Conservation (phyloP, 2,888 invertebrate genomes). For the Cosmopolites sordidus region DNA sequence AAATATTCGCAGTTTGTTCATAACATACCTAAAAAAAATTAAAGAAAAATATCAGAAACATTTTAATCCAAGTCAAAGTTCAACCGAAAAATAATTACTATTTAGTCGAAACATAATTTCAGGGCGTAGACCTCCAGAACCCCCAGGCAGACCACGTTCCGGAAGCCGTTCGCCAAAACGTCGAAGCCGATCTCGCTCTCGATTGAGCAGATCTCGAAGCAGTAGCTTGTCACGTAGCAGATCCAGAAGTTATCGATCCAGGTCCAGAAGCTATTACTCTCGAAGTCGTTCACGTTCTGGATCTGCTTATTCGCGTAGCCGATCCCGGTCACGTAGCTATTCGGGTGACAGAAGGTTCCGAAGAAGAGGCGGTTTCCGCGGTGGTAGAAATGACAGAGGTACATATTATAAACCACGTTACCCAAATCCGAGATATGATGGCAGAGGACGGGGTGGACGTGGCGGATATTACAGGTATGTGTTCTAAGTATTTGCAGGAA, state of each 20-base stretch:
- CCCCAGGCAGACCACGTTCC: conserved; percentile 49
- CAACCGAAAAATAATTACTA: too few relatives aligned
- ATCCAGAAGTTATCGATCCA: conserved; percentile 49
- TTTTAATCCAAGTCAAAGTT: too few relatives aligned
- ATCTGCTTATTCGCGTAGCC: conserved; percentile 23
- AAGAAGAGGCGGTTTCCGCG: conserved; percentile 44
- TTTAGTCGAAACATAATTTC: too few relatives aligned
- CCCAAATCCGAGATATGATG: conserved; percentile 57
- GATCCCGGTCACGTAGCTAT: conserved; percentile 48
- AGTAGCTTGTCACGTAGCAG: conserved; percentile 52
- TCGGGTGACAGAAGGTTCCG: conserved; percentile 50
- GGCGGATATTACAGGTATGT: conserved; percentile 38
- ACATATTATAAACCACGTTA: conserved; percentile 77
- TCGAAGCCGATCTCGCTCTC: conserved; percentile 62
- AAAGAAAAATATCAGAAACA: too few relatives aligned
- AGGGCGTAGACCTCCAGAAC: conserved; percentile 47
- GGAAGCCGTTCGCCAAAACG: conserved; percentile 60
- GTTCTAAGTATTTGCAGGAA: too few relatives aligned
- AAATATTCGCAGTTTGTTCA: too few relatives aligned
- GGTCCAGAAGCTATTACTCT: conserved; percentile 53
- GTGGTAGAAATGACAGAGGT: conserved; percentile 56
- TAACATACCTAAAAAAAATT: too few relatives aligned
- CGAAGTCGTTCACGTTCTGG: conserved; percentile 54
- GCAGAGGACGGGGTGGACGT: conserved; percentile 49
- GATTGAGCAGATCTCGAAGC: conserved; percentile 45